Evolutionary conservation across 2,888 invertebrate genomes (phyloP).

Genomic region (Ophion ellenae): DNA sequence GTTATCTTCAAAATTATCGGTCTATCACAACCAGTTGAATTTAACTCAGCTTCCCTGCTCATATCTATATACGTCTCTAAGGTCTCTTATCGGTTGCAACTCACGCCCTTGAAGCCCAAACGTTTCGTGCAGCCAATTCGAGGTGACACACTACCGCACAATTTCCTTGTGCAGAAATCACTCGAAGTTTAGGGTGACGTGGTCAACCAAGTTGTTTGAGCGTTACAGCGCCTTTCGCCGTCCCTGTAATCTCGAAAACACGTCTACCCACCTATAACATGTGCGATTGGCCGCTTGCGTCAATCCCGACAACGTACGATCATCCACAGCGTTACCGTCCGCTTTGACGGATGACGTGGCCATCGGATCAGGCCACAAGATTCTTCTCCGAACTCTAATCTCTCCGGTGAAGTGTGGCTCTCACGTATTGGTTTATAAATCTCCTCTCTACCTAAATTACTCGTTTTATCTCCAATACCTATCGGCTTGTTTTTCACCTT

Average conservation of each 20-base stretch:
- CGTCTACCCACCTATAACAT: conserved; percentile 8
- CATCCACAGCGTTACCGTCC: background rate
- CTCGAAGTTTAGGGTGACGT: conserved; percentile 30
- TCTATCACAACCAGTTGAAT: background rate
- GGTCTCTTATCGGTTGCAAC: background rate
- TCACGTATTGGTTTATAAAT: background rate
- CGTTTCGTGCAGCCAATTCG: conserved; percentile 16
- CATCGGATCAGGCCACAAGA: conserved; percentile 9
- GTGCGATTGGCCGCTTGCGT: conserved; percentile 15
- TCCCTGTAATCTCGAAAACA: conserved; percentile 25
- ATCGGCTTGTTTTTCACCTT: too few relatives aligned
- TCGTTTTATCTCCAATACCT: too few relatives aligned
- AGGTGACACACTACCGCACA: conserved; percentile 3
- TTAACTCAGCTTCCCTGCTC: conserved; percentile 5
- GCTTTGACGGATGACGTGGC: conserved; percentile 10
- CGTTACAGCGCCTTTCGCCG: conserved; percentile 33
- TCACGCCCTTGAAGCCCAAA: background rate
- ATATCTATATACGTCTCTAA: background rate
- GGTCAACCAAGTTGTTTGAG: conserved; percentile 30
- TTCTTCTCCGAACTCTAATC: conserved; percentile 8
- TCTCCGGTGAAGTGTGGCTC: background rate
- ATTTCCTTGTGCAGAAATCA: conserved; percentile 29
- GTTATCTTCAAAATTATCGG: background rate
- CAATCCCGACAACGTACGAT: conserved; percentile 38
- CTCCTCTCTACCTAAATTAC: too few relatives aligned